Evolutionary conservation across 1,140 invertebrate genomes (phyloP), one percentile per base, ranked within the genome.

Genomic region (Phortica variegata): DNA sequence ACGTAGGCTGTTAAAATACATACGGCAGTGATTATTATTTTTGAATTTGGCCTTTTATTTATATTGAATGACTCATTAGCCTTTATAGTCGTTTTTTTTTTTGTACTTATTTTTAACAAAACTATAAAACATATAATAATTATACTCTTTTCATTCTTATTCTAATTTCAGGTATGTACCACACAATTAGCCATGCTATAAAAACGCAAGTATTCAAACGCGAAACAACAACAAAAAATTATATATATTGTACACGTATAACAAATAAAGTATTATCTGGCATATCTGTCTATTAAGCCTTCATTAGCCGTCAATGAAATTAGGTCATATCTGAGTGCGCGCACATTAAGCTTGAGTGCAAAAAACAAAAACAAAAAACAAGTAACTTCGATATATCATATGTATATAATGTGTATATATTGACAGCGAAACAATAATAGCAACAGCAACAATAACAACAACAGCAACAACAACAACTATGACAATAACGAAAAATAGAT

Each of bases 151-250:
- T 33, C 34, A 19, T 15, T 63, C 9, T 49, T n/a, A n/a, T 34
- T 34, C 33, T n/a, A n/a, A 37, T 66, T 62, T 8, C 60, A 66
- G 63, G 63, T 68, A 63, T 52, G 63, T 58, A 38, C 17, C 45
- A 15, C 32, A 17, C 29, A 29, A 39, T 17, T 21, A 38, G 20
- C 26, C 18, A 21, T 43, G 15, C 10, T 15, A 37, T n/a, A 23
- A 29, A 37, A 52, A 66, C 52, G 62, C 62, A 66, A 65, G 59
- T 59, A 62, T 26, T 38, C 19, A 42, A 37, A 36, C 33, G 46
- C 46, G n/a, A 33, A 3, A 21, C 19, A 41, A 49, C 41, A 46
- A 59, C 26, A 29, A 29, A 12, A 7, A 29, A 29, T 6, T 6
- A 7, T 56, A 40, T 38, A 23, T 51, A 32, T 21, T 42, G 52